Conservation (phyloP, 2,113 vertebrate genomes). For the Oreocharis arfaki region DNA sequence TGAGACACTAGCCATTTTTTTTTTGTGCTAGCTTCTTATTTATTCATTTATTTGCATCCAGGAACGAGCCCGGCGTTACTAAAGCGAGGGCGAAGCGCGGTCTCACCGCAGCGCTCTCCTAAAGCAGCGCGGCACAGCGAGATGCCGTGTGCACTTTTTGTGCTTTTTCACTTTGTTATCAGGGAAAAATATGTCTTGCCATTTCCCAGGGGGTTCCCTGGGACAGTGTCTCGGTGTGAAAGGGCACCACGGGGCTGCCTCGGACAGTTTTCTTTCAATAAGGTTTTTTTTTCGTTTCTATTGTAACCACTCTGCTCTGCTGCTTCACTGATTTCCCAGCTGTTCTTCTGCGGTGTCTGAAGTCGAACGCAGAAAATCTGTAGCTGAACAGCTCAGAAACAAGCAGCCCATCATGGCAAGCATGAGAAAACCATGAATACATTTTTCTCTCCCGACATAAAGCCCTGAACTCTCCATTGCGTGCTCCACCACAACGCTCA, state of each 20-base stretch:
- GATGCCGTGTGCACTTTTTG: background rate
- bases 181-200: slow-evolving; percentile 49
- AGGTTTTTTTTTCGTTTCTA: background rate
- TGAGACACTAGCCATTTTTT: background rate
- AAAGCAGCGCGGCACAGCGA: background rate
- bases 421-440: slow-evolving; percentile 20
- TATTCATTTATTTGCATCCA: background rate
- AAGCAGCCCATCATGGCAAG: background rate
- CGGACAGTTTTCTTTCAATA: slow-evolving; percentile 63
- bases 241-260: slow-evolving; percentile 55
- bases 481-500: accelerated
- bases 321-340: slow-evolving; percentile 70
- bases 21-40: background rate
- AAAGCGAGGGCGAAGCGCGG: background rate
- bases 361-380: slow-evolving; percentile 27
- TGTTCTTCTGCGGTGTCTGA: slow-evolving; percentile 39
- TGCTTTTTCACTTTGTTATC: slow-evolving; percentile 36
- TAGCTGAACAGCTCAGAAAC: slow-evolving; percentile 16
- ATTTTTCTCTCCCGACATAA: background rate
- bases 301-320: slow-evolving; percentile 66
- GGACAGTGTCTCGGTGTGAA: slow-evolving; percentile 53
- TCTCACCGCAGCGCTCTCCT: background rate
- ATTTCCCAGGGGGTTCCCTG: slow-evolving; percentile 44
- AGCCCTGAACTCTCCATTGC: background rate
- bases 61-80: accelerated